Percentiles rank a stretch among this genome's conserved stretches.
Evolutionary conservation across 2,888 invertebrate genomes (phyloP).

Genomic region (Drosophila flavopinicola): DNA sequence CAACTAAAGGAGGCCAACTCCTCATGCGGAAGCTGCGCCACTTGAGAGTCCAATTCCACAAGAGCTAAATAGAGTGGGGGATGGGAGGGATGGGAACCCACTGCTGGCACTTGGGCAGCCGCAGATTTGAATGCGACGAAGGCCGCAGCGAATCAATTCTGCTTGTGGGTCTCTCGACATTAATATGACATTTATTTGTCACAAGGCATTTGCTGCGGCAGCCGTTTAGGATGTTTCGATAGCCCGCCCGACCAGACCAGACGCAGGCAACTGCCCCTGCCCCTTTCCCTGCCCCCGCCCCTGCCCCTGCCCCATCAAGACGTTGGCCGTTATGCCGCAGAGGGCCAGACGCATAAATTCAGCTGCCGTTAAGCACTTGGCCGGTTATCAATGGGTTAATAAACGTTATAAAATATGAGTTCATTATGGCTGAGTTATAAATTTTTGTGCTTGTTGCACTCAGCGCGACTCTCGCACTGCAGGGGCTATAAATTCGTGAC

Average conservation of each 20-base stretch:
- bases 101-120: conserved; percentile 9
- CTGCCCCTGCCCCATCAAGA: not conserved
- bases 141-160: conserved; percentile 68
- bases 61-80: not conserved
- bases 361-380: conserved; percentile 66
- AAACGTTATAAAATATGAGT: conserved; percentile 79
- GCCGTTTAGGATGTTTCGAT: conserved; percentile 56
- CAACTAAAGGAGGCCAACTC: conserved; percentile 40
- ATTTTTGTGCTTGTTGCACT: conserved; percentile 74
- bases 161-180: conserved; percentile 71
- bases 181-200: conserved; percentile 80
- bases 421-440: conserved; percentile 77
- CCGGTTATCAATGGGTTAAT: conserved; percentile 78
- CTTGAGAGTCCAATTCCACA: conserved; percentile 39
- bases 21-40: conserved; percentile 20
- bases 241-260: conserved; percentile 56
- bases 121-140: conserved; percentile 47
- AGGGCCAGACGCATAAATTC: conserved; percentile 72
- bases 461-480: conserved; percentile 59
- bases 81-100: not conserved
- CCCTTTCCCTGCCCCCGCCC: not conserved
- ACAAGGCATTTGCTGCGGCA: conserved; percentile 59
- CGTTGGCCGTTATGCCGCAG: not conserved
- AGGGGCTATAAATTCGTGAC: conserved; percentile 73
- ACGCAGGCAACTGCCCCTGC: conserved; percentile 11